Conservation (phyloP, 2,113 vertebrate species). For the Cephalopholis sonnerati region DNA sequence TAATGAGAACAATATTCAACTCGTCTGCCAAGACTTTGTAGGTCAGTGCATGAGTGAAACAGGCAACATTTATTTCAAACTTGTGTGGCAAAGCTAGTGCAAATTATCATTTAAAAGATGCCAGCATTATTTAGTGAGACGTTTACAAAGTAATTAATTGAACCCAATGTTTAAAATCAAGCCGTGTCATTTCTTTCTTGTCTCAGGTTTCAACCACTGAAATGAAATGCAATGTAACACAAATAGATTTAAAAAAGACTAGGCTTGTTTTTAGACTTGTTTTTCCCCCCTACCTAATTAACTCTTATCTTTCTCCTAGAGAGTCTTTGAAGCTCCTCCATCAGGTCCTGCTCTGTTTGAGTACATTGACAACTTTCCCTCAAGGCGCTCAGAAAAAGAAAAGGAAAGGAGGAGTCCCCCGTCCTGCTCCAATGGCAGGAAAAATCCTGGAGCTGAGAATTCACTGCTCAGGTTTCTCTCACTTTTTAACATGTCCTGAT, state of each 20-base stretch:
- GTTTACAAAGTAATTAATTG: not conserved
- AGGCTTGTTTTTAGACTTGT: not conserved
- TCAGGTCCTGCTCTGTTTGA: conserved; percentile 73
- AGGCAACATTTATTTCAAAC: not conserved
- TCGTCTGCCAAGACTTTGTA: not conserved
- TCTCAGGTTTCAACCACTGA: not conserved
- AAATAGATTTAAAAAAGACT: not conserved
- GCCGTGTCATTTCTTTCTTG: not conserved
- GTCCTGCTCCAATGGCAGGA: conserved; percentile 63
- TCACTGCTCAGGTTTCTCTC: conserved; percentile 81
- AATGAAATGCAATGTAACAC: not conserved
- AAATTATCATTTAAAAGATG: too few species aligned
- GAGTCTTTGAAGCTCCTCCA: conserved; percentile 82
- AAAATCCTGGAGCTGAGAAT: conserved; percentile 60
- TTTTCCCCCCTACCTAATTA: not conserved
- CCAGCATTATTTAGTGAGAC: not conserved
- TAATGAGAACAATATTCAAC: not conserved
- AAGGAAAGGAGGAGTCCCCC: conserved; percentile 66
- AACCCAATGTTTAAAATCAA: not conserved
- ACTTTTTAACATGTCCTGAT: not conserved
- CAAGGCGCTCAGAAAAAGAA: conserved; percentile 79
- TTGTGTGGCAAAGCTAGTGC: not conserved
- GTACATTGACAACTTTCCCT: conserved; percentile 83
- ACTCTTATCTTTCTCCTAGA: conserved; percentile 54
- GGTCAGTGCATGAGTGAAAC: not conserved